Conservation (phyloP, 1,140 invertebrate genomes). For the Drosophila tropicalis region DNA sequence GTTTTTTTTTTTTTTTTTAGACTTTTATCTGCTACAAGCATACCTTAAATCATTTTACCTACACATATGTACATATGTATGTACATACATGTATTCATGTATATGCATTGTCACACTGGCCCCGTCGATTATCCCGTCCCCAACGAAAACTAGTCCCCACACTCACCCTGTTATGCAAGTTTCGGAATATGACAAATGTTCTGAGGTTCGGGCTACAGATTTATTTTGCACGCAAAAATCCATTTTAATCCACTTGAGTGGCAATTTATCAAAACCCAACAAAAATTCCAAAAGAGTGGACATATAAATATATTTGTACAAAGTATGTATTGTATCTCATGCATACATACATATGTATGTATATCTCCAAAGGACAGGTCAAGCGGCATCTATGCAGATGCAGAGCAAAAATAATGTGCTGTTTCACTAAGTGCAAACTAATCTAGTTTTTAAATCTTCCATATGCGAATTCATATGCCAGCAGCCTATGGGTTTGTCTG, state of each 20-base stretch:
- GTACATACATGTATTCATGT: conserved; percentile 9
- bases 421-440: too few species aligned
- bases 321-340: neutral
- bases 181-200: conserved; percentile 51
- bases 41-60: conserved; percentile 30
- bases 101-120: neutral
- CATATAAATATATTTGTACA: conserved; percentile 14
- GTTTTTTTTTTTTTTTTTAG: conserved; percentile 20
- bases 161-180: neutral
- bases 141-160: neutral
- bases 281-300: conserved; percentile 8
- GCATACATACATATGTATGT: too few species aligned
- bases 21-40: conserved; percentile 19
- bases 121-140: neutral
- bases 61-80: conserved; percentile 32
- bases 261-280: conserved; percentile 67
- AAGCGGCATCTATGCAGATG: too few species aligned
- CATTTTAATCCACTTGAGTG: conserved; percentile 83
- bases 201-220: conserved; percentile 52
- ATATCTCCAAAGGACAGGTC: neutral
- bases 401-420: too few species aligned
- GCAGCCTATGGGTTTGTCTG: too few species aligned
- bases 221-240: conserved; percentile 60
- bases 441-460: too few species aligned
- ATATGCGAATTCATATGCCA: too few species aligned